phyloP scores from a whole-genome alignment of 2,888 invertebrate genomes.

The Heliconius cydno region DNA sequence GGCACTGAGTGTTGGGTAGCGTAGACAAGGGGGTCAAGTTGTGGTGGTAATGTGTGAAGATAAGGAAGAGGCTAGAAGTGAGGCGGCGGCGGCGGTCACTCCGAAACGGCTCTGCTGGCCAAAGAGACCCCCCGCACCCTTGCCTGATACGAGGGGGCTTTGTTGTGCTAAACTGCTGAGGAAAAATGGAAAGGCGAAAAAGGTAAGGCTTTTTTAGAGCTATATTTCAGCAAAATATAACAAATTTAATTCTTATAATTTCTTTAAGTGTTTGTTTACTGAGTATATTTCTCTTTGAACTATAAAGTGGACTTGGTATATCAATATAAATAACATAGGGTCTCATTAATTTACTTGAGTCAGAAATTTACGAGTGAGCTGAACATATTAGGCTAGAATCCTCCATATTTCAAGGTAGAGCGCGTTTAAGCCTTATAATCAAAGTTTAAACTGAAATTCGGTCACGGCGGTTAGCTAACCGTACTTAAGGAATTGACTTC shows the following conservation, averaged over 20 bases:
- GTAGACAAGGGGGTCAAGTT: constrained; percentile 54
- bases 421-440: constrained; percentile 56
- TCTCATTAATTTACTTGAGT: constrained; percentile 30
- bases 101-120: constrained; percentile 76
- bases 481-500: constrained; percentile 57
- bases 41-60: constrained; percentile 74
- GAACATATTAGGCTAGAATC: constrained; percentile 45
- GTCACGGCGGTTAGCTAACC: constrained; percentile 63
- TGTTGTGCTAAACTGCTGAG: constrained; percentile 91
- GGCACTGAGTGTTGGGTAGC: constrained; percentile 73
- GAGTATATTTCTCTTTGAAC: not conserved
- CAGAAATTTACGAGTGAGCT: constrained; percentile 42
- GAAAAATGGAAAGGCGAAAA: constrained; percentile 92
- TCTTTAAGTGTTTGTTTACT: not conserved
- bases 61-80: constrained; percentile 76
- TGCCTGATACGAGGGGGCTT: constrained; percentile 89
- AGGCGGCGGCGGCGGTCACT: constrained; percentile 66
- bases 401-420: constrained; percentile 75
- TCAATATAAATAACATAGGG: constrained; percentile 1
- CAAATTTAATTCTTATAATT: not conserved
- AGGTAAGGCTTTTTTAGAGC: constrained; percentile 78
- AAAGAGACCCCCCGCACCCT: constrained; percentile 76
- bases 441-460: constrained; percentile 69
- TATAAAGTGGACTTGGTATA: not conserved
- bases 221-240: not conserved